These are phyloP conservation scores for Cuculus canorus DNA, from an alignment of 2,797 vertebrate species.

Conservation along the genomic window DNA sequence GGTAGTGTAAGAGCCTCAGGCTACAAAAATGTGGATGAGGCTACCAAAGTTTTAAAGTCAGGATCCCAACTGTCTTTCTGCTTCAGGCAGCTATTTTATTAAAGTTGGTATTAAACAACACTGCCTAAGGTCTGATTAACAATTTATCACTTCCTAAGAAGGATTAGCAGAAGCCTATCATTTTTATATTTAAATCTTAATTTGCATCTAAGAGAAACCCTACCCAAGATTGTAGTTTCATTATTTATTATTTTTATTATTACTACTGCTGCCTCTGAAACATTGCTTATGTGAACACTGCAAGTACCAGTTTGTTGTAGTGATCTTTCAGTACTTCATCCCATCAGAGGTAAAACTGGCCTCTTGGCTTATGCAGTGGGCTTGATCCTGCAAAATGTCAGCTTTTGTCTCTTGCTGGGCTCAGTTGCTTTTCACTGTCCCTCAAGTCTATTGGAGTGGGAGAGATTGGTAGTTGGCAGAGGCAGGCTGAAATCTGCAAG, in stretches of 20 bases:
- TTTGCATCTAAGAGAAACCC: conserved; percentile 68
- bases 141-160: conserved; percentile 78
- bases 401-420: not conserved
- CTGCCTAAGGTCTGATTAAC: conserved; percentile 78
- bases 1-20: conserved; percentile 60
- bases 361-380: not conserved
- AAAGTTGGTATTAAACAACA: conserved; percentile 81
- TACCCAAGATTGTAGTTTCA: conserved; percentile 26
- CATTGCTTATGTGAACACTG: not conserved
- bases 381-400: not conserved
- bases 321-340: not conserved
- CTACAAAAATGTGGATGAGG: conserved; percentile 67
- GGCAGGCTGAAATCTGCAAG: not conserved
- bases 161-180: conserved; percentile 76
- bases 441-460: not conserved
- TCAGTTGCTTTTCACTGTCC: not conserved
- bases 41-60: conserved; percentile 71
- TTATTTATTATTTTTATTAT: conserved; percentile 36
- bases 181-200: conserved; percentile 80
- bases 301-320: not conserved
- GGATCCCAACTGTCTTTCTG: conserved; percentile 75
- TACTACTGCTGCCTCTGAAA: not conserved
- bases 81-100: conserved; percentile 80
- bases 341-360: not conserved
- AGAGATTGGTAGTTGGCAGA: not conserved